Percentiles rank a stretch among this genome's conserved stretches.
Conservation (phyloP, 2,888 invertebrate species). For the Luffia ferchaultella region DNA sequence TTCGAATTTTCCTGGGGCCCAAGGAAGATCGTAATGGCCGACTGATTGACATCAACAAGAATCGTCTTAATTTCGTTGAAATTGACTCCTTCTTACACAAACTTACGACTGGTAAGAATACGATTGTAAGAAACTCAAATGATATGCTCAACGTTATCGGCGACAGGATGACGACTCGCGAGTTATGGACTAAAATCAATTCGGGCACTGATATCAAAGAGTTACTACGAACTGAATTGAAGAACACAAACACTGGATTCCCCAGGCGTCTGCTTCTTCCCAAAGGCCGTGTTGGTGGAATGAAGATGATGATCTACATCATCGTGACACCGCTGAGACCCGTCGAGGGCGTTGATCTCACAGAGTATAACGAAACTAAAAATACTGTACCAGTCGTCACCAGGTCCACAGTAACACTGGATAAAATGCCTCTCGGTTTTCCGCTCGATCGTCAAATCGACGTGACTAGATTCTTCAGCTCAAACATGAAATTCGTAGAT, state of each 20-base stretch:
- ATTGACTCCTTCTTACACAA: slow-evolving; percentile 66
- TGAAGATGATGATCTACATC: slow-evolving; percentile 70
- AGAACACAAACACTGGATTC: slow-evolving; percentile 64
- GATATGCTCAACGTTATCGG: slow-evolving; percentile 70
- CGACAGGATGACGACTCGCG: slow-evolving; percentile 62
- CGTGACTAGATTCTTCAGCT: slow-evolving; percentile 64
- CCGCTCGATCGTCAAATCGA: slow-evolving; percentile 77
- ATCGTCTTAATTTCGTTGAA: slow-evolving; percentile 49
- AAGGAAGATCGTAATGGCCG: slow-evolving; percentile 73
- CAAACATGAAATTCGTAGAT: slow-evolving; percentile 73
- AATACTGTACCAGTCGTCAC: slow-evolving; percentile 57
- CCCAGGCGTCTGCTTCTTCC: slow-evolving; percentile 77
- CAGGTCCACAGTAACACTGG: slow-evolving; percentile 62
- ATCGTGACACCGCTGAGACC: slow-evolving; percentile 65
- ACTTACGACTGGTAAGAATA: slow-evolving; percentile 72
- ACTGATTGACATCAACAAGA: slow-evolving; percentile 53
- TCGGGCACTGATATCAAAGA: slow-evolving; percentile 53
- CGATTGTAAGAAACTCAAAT: slow-evolving; percentile 71
- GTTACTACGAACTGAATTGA: slow-evolving; percentile 61
- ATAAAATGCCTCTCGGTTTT: slow-evolving; percentile 74
- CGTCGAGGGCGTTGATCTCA: slow-evolving; percentile 42
- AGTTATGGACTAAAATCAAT: slow-evolving; percentile 27
- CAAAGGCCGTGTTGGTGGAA: slow-evolving; percentile 72
- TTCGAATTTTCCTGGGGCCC: slow-evolving; percentile 75
- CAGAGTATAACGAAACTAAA: slow-evolving; percentile 32